These are phyloP conservation scores for Diachasma alloeum DNA, from an alignment of 1,140 invertebrate genomes.

Conservation along the genomic window DNA sequence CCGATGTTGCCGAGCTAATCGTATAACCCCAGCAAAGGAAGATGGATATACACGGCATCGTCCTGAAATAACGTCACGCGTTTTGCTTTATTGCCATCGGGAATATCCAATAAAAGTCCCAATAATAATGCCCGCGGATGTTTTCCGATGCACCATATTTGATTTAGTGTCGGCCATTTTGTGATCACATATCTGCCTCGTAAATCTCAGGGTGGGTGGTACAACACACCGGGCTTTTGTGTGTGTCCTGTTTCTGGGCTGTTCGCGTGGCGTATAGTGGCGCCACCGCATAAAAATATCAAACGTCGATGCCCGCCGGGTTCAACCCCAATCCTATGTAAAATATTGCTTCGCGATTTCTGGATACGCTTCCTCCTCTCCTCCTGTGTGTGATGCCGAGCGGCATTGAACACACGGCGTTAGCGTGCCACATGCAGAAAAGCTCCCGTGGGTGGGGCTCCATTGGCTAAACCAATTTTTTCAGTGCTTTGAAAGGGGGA, in stretches of 20 bases:
- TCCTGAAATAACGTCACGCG: constrained; percentile 54
- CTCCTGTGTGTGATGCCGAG: background rate
- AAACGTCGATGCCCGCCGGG: constrained; percentile 63
- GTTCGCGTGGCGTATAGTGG: constrained; percentile 45
- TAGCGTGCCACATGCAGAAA: constrained; percentile 15
- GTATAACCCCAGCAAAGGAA: background rate
- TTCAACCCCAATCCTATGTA: constrained; percentile 60
- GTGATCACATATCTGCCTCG: constrained; percentile 67
- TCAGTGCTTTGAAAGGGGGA: background rate
- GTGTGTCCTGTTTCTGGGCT: background rate
- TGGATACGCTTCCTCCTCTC: constrained; percentile 25
- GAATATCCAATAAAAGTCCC: constrained; percentile 65
- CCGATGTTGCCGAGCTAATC: background rate
- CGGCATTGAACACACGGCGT: background rate
- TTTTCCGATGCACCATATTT: constrained; percentile 67
- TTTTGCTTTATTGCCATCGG: constrained; percentile 57
- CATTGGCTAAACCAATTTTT: constrained; percentile 23
- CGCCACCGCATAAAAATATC: constrained; percentile 66
- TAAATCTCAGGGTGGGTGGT: constrained; percentile 55
- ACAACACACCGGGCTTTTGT: background rate
- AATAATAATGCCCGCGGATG: constrained; percentile 66
- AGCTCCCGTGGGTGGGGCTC: constrained; percentile 20
- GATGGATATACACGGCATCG: constrained; percentile 30
- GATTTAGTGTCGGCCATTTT: constrained; percentile 67
- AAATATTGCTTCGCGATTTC: constrained; percentile 62